Percentiles rank a stretch among this genome's conserved stretches.
Conservation (phyloP, 2,113 vertebrate genomes). For the Bujurquina vittata region DNA sequence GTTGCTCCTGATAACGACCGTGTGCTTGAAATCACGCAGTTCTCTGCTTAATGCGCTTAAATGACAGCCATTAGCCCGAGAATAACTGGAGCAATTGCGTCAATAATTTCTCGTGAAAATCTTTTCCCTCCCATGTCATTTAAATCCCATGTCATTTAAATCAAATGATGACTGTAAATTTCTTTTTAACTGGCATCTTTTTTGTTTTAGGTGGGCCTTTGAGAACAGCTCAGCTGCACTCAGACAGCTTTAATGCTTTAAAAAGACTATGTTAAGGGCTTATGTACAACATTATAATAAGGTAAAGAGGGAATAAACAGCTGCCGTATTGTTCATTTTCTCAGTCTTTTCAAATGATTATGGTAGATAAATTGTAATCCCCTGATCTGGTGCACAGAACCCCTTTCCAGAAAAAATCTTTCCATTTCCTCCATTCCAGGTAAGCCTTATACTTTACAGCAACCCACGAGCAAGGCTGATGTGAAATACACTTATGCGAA, state of each 20-base stretch:
- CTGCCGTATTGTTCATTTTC: neutral
- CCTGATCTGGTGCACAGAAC: neutral
- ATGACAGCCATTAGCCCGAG: conserved; percentile 4
- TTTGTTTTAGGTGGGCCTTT: too few species aligned
- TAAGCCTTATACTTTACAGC: conserved; percentile 8
- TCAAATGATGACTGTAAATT: neutral
- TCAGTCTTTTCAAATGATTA: neutral
- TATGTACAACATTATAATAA: neutral
- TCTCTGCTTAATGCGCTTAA: conserved; percentile 6
- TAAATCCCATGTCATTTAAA: neutral
- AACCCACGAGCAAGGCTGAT: neutral
- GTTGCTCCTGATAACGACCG: conserved; percentile 18
- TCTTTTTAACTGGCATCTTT: too few species aligned
- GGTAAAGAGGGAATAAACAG: neutral
- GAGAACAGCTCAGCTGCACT: neutral
- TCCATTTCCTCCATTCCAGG: neutral
- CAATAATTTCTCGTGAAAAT: neutral
- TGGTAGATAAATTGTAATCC: conserved; percentile 2
- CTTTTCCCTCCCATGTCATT: neutral
- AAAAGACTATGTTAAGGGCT: neutral
- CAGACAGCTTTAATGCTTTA: conserved; percentile 47
- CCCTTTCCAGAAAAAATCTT: neutral
- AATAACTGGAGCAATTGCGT: neutral
- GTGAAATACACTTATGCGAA: conserved; percentile 19
- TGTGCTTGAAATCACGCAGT: neutral